These are phyloP conservation scores for Drosophila rhopaloa DNA, from an alignment of 1,140 invertebrate genomes.

Conservation along the genomic window DNA sequence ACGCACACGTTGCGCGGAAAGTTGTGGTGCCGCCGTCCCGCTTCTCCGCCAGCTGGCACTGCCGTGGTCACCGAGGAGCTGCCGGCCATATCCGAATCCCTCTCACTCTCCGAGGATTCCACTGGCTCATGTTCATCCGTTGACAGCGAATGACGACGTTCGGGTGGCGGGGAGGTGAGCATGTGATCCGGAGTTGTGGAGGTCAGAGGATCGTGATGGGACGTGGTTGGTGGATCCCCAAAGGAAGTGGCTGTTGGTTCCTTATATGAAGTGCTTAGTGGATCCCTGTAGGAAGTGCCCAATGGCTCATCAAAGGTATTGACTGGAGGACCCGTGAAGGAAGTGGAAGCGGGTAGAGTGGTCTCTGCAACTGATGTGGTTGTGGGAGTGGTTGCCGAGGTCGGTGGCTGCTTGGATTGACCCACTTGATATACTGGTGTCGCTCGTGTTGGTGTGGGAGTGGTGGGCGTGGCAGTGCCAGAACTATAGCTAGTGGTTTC, in stretches of 20 bases:
- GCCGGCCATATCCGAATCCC: slow-evolving; percentile 87
- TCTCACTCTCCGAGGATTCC: slow-evolving; percentile 92
- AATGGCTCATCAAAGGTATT: not conserved
- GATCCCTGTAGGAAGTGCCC: slow-evolving; percentile 2
- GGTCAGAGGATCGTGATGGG: slow-evolving; percentile 15
- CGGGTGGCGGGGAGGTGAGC: slow-evolving; percentile 28
- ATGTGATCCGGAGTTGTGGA: not conserved
- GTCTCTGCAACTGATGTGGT: not conserved
- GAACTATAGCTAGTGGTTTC: slow-evolving; percentile 45
- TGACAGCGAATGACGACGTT: slow-evolving; percentile 56
- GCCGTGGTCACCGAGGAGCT: slow-evolving; percentile 68
- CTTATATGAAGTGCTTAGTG: not conserved
- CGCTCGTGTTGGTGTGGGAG: slow-evolving; percentile 26
- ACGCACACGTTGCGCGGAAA: slow-evolving; percentile 79
- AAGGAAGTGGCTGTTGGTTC: not conserved
- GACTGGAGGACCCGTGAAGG: not conserved
- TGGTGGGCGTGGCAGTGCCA: slow-evolving; percentile 48
- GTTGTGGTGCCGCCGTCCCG: slow-evolving; percentile 65
- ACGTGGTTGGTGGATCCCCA: slow-evolving; percentile 4
- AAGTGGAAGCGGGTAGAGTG: slow-evolving; percentile 11
- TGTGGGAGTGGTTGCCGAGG: slow-evolving; percentile 17
- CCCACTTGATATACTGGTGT: slow-evolving; percentile 6
- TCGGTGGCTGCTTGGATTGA: slow-evolving; percentile 11
- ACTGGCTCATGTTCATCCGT: slow-evolving; percentile 87
- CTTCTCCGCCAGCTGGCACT: slow-evolving; percentile 73